Percentiles rank a stretch among this genome's conserved stretches.
Conservation (phyloP, 2,888 invertebrate species). For the Plebejus anna region DNA sequence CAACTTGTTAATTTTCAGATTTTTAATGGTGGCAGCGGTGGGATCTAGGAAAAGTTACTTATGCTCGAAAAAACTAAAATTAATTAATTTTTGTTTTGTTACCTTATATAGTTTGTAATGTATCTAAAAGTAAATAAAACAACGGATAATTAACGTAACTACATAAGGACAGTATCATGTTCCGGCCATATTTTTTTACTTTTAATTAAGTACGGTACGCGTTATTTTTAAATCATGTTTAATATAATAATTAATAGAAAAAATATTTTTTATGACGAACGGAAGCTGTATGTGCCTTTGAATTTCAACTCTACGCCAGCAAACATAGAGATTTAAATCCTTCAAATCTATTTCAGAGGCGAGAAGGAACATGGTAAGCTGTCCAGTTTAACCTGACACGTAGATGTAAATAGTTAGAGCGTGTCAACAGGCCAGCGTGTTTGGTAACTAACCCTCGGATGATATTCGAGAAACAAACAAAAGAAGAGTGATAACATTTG, state of each 20-base stretch:
- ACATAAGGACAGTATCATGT: neutral
- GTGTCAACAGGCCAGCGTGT: conserved; percentile 42
- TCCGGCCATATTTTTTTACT: neutral
- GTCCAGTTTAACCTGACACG: conserved; percentile 48
- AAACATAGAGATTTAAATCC: neutral
- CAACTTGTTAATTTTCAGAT: neutral
- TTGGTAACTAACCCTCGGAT: conserved; percentile 53
- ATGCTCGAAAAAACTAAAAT: neutral
- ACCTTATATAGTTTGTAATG: neutral
- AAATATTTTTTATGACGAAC: neutral
- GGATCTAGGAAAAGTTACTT: neutral
- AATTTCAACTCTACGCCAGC: neutral
- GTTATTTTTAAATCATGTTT: neutral
- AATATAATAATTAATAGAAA: neutral
- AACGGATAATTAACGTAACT: neutral
- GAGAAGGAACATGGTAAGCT: conserved; percentile 43
- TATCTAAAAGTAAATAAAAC: neutral
- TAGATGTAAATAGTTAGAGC: conserved; percentile 35
- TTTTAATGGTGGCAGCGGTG: neutral
- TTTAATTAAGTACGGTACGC: neutral
- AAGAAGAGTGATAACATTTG: conserved; percentile 76
- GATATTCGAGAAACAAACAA: conserved; percentile 75
- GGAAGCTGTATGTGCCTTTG: neutral
- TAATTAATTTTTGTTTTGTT: neutral
- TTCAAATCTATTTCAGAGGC: conserved; percentile 36